Percentiles rank a stretch among this genome's conserved stretches.
phyloP scores from a whole-genome alignment of 1,140 invertebrate genomes.

The Hylyphantes graminicola region DNA sequence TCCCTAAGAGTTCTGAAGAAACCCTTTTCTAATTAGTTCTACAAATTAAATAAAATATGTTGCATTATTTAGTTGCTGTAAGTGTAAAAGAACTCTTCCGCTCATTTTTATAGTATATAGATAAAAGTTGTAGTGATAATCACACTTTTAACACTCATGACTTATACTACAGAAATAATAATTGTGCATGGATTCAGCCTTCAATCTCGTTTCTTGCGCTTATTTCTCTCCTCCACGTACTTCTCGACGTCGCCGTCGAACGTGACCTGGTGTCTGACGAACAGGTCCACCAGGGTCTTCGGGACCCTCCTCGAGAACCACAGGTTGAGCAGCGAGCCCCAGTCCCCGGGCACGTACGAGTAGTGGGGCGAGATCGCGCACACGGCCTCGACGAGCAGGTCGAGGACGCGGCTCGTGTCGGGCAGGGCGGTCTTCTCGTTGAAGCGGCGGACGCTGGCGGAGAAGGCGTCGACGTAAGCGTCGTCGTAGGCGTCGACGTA shows the following conservation, averaged over 20 bases:
- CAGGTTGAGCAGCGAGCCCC: not conserved
- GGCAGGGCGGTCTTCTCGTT: conserved; percentile 18
- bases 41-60: too few species aligned
- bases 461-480: conserved; percentile 24
- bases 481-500: too few species aligned
- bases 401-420: conserved; percentile 2
- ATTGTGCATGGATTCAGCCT: too few species aligned
- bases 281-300: conserved; percentile 11
- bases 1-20: too few species aligned
- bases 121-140: too few species aligned
- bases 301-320: conserved; percentile 19
- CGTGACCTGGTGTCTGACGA: conserved; percentile 14
- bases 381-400: conserved; percentile 29
- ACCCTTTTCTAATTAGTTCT: too few species aligned
- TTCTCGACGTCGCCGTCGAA: conserved; percentile 38
- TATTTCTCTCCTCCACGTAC: conserved; percentile 6
- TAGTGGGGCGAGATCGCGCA: conserved; percentile 38
- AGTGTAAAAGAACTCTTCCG: too few species aligned
- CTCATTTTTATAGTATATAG: too few species aligned
- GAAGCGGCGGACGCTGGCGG: conserved; percentile 4
- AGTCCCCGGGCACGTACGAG: conserved; percentile 33
- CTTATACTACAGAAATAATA: too few species aligned
- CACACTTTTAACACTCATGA: too few species aligned
- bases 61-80: too few species aligned
- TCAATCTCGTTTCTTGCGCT: not conserved